phyloP scores from a whole-genome alignment of 2,113 vertebrate species.

The Saimiri boliviensis region DNA sequence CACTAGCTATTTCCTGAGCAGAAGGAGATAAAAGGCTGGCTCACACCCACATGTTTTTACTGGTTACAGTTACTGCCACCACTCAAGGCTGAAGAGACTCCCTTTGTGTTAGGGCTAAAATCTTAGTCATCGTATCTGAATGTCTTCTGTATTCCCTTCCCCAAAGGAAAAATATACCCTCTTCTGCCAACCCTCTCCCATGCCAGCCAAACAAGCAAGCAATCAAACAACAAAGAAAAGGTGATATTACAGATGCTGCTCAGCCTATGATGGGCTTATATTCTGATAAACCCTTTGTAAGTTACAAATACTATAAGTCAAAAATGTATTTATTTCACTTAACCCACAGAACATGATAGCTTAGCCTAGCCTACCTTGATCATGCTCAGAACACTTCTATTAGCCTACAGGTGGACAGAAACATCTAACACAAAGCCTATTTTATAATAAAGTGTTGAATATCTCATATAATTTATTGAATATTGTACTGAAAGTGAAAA shows the following conservation, averaged over 20 bases:
- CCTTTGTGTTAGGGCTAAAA: neutral
- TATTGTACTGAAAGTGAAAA: neutral
- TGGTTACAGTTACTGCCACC: neutral
- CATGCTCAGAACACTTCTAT: neutral
- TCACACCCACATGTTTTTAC: neutral
- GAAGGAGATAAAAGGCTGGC: neutral
- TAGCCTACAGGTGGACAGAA: neutral
- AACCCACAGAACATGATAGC: neutral
- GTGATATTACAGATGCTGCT: neutral
- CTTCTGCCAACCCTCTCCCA: neutral
- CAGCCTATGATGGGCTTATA: neutral
- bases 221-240: neutral
- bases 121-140: neutral
- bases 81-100: neutral
- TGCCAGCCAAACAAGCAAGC: neutral
- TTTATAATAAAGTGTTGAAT: neutral
- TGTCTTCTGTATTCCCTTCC: neutral
- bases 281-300: neutral
- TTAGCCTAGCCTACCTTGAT: neutral
- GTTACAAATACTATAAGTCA: neutral
- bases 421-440: neutral
- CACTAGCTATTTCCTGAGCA: neutral
- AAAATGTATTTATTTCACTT: neutral
- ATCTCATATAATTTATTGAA: neutral
- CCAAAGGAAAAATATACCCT: neutral